Base-by-base conservation (phyloP, 1,140 invertebrate genomes). In the Temnothorax longispinosus region DNA sequence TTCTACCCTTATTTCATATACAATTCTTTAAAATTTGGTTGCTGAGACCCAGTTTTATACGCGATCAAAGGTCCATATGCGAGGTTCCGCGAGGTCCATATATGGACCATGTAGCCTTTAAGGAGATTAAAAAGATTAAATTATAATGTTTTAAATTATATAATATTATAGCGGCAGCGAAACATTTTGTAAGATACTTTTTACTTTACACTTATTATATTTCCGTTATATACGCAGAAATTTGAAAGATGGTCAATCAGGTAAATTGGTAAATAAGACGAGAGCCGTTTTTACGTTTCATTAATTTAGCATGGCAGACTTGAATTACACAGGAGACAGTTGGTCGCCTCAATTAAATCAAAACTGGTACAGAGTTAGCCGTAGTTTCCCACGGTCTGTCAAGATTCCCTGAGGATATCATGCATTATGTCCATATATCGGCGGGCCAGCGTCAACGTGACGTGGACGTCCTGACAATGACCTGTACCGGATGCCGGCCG, bases 341-440 rank as follows among this genome's bases (percentile, higher is more conserved):
- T 75, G 75, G 41, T 50, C 80, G 35, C 44, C n/a, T 74, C 54
- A 50, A 84, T 84, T 84, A 84, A 75, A 75, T 74, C 80, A 84
- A 84, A 84, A 75, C 80, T 82, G 80, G 52, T 52, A 21, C 80
- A 71, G 54, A 67, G 69, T 84, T 60, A 47, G 47, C n/a, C 32
- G 11, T 84, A 71, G 71, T 71, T 88, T 81, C 82, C 80, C 88
- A 78, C 82, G 32, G 52, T 50, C 80, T 88, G 87, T 80, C 88
- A 76, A 56, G 76, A 71, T 86, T 27, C 69, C 75, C 77, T 67
- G 72, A 69, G 78, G 87, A 80, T 88, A 89, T 62, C 69, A 56
- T 85, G 88, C 78, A 89, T 88, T 89, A 88, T 77, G 81, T 88
- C 76, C 62, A 78, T 71, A 50, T 78, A 89, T 86, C 87, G 50